Percentiles rank a stretch among this genome's conserved stretches.
Evolutionary conservation across 2,113 vertebrate species (phyloP).

Genomic region (Rattus norvegicus): DNA sequence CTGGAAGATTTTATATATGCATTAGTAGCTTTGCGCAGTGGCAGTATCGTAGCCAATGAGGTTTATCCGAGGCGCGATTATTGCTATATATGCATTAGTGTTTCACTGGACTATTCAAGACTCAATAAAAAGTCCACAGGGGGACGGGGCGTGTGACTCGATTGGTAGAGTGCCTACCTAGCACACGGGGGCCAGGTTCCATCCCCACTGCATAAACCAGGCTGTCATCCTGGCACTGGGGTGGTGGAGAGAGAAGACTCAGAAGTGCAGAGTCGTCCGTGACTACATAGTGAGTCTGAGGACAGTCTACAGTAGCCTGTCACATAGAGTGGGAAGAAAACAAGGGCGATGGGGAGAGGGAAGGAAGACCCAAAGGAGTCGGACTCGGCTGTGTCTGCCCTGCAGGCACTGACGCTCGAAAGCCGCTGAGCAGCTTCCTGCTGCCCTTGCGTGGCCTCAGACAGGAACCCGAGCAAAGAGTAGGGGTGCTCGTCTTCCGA

Average conservation of each 20-base stretch:
- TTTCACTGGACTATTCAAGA: not conserved
- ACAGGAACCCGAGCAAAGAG: not conserved
- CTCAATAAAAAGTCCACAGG: not conserved
- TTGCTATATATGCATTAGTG: not conserved
- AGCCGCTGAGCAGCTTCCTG: not conserved
- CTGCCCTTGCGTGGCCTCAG: not conserved
- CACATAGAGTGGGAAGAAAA: not conserved
- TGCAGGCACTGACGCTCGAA: not conserved
- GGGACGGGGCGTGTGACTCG: not conserved
- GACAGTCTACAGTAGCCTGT: not conserved
- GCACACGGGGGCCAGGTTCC: not conserved
- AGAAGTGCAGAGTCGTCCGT: not conserved
- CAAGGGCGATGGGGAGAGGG: too few species aligned
- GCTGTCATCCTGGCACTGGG: not conserved
- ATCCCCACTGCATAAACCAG: not conserved
- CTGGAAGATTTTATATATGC: too few species aligned
- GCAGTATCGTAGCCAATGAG: too few species aligned
- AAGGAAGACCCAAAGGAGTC: constrained; percentile 3
- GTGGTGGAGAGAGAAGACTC: not conserved
- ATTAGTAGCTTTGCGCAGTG: too few species aligned
- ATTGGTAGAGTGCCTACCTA: not conserved
- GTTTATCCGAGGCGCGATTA: too few species aligned
- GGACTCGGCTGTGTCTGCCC: not conserved
- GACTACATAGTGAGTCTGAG: not conserved
- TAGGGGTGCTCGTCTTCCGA: not conserved